Conservation (phyloP, 2,113 vertebrate genomes). For the Fregata magnificens region DNA sequence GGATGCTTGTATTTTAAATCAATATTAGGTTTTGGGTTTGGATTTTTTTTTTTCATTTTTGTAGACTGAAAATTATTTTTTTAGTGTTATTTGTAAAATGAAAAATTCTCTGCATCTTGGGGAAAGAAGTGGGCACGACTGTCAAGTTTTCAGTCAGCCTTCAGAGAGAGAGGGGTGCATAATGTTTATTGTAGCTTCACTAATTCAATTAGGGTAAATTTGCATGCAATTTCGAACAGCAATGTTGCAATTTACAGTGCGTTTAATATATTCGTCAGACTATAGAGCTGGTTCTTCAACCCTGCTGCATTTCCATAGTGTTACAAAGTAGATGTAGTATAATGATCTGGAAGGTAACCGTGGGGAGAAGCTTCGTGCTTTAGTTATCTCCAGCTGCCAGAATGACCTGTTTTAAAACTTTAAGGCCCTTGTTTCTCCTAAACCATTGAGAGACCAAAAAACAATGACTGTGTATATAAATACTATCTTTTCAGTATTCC, state of each 20-base stretch:
- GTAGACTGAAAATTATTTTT: neutral
- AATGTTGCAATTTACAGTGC: neutral
- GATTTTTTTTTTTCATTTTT: neutral
- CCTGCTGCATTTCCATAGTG: neutral
- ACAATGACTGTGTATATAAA: neutral
- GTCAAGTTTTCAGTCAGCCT: neutral
- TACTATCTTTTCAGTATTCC: neutral
- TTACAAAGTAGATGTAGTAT: neutral
- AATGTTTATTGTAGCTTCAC: neutral
- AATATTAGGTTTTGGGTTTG: neutral
- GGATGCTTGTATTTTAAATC: neutral
- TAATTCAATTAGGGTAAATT: neutral
- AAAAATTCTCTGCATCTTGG: neutral
- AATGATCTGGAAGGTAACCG: neutral
- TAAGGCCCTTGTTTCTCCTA: neutral
- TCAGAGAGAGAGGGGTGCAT: rapidly evolving
- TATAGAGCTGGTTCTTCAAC: neutral
- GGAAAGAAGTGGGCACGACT: neutral
- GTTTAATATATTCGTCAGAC: neutral
- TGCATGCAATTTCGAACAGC: neutral
- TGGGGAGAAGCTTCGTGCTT: neutral
- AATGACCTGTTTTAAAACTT: neutral
- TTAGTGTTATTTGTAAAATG: neutral
- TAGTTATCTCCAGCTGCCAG: neutral
- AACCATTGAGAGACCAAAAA: neutral